phyloP scores from a whole-genome alignment of 2,113 vertebrate genomes.

The Nothoprocta pentlandii region DNA sequence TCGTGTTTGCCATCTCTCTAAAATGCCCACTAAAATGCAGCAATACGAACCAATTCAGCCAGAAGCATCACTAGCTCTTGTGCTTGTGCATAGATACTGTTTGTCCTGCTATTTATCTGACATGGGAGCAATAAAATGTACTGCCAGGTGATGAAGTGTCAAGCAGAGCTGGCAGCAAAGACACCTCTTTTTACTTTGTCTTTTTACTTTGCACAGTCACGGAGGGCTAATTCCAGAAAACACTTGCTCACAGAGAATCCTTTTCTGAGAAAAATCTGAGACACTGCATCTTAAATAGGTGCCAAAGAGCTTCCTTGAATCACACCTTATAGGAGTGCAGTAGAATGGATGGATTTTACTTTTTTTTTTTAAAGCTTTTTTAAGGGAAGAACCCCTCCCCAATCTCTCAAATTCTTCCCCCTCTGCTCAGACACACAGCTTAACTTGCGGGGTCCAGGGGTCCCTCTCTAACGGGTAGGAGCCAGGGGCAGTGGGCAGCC shows the following conservation, averaged over 20 bases:
- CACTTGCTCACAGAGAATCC: background rate
- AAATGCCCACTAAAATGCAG: background rate
- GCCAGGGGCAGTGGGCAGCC: background rate
- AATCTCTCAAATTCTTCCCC: too few relatives aligned
- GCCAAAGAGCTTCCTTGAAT: background rate
- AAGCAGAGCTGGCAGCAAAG: background rate
- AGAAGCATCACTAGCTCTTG: background rate
- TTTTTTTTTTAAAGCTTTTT: too few relatives aligned
- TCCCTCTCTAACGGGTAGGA: too few relatives aligned
- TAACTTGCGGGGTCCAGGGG: background rate
- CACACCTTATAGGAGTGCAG: background rate
- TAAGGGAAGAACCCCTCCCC: too few relatives aligned
- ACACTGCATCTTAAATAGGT: background rate
- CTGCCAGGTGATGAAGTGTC: background rate
- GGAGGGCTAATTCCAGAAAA: background rate
- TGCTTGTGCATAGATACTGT: background rate
- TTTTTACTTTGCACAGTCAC: background rate
- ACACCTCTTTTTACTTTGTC: accelerated
- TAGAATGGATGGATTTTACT: background rate
- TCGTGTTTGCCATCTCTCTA: background rate
- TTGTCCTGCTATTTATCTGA: background rate
- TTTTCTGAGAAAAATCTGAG: background rate
- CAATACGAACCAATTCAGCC: background rate
- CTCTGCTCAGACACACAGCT: background rate
- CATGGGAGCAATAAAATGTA: background rate